Conservation (phyloP, 1,140 invertebrate genomes). For the Drosophila pectinifera region DNA sequence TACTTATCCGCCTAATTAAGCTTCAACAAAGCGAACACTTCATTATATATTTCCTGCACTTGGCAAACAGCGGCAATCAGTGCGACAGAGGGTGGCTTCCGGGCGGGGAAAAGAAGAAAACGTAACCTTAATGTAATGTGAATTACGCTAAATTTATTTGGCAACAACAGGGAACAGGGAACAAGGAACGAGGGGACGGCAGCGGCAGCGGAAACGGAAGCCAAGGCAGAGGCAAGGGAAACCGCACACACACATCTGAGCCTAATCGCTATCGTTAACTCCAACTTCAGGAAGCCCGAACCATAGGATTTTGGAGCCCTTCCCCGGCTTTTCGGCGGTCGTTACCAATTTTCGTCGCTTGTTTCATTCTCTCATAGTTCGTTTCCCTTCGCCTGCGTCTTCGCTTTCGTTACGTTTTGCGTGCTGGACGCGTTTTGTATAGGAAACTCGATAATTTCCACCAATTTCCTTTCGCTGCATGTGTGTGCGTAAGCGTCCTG, state of each 20-base stretch:
- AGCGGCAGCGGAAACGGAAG: constrained; percentile 52
- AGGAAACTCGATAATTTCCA: constrained; percentile 83
- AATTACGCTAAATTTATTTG: constrained; percentile 81
- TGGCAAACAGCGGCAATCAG: constrained; percentile 34
- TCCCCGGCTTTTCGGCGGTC: not conserved
- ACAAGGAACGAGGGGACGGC: not conserved
- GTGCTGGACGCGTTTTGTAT: constrained; percentile 80
- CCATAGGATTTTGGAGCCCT: constrained; percentile 8
- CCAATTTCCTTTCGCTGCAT: constrained; percentile 69
- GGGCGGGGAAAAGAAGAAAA: constrained; percentile 43
- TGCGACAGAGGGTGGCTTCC: constrained; percentile 16
- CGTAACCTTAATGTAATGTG: constrained; percentile 70
- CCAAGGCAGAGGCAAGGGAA: constrained; percentile 16
- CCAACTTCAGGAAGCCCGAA: constrained; percentile 12
- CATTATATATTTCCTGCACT: constrained; percentile 80
- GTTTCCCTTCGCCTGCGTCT: constrained; percentile 15
- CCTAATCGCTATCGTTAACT: constrained; percentile 69
- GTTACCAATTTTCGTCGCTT: constrained; percentile 45
- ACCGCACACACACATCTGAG: constrained; percentile 11
- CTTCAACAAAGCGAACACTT: constrained; percentile 80
- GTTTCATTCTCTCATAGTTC: constrained; percentile 37
- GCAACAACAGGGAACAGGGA: constrained; percentile 37
- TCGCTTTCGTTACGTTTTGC: constrained; percentile 55
- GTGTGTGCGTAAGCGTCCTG: constrained; percentile 14
- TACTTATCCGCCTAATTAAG: constrained; percentile 83